Percentiles rank a stretch among this genome's conserved stretches.
These are phyloP conservation scores for Bergia puertoricense DNA, from an alignment of 92 coral and sea anemone genomes.

Conservation along the genomic window DNA sequence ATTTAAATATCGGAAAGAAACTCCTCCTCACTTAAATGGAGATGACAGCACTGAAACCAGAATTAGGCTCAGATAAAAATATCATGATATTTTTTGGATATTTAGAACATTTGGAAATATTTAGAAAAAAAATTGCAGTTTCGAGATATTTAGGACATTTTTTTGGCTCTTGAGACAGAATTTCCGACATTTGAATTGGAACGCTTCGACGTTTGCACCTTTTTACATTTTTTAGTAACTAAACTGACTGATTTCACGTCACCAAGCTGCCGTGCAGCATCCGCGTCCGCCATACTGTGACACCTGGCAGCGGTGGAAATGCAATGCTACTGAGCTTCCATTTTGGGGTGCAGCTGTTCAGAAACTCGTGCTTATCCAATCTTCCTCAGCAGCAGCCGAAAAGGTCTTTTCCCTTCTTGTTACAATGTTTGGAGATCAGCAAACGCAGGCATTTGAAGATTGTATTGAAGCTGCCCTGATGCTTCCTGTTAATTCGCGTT, in stretches of 20 bases:
- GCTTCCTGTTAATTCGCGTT: constrained; percentile 50
- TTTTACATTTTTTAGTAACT: too few species aligned
- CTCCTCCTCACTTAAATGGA: too few species aligned
- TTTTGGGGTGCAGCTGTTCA: constrained; percentile 47
- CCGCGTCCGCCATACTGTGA: not conserved
- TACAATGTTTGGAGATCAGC: constrained; percentile 56
- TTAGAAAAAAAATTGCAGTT: too few species aligned
- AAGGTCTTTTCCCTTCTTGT: constrained; percentile 21
- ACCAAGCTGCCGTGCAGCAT: too few species aligned
- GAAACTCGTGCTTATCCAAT: constrained; percentile 43
- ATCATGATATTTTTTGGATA: not conserved
- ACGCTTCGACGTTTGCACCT: too few species aligned
- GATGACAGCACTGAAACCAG: too few species aligned
- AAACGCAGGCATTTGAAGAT: constrained; percentile 45
- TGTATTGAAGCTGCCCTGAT: constrained; percentile 55
- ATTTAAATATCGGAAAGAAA: too few species aligned
- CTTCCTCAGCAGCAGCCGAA: constrained; percentile 54
- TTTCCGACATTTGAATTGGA: not conserved
- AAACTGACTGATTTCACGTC: too few species aligned
- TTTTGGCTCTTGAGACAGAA: too few species aligned
- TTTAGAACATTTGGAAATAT: not conserved
- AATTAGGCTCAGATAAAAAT: too few species aligned
- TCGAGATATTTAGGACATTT: too few species aligned
- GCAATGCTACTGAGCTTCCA: constrained; percentile 33
- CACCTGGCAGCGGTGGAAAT: constrained; percentile 45